Evolutionary conservation across 2,888 invertebrate species (phyloP), one percentile per base, ranked within the genome.

Genomic region (Orthosia gothica): DNA sequence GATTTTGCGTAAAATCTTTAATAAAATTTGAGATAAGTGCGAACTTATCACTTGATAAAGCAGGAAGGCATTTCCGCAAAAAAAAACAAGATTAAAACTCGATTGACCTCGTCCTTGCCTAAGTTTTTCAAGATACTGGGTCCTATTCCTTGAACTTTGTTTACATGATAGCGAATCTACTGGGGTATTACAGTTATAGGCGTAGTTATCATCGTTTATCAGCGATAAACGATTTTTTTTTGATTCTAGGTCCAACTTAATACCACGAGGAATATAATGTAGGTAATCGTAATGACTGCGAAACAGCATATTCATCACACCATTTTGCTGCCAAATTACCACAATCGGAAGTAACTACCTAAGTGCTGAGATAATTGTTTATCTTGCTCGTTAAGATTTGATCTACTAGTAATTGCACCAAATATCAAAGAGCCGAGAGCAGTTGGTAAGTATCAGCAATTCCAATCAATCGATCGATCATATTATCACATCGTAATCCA

Each of bases 371-470:
- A 32, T 70, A 52, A 0, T 16, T 57, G 61, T 32, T 57, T 49
- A 76, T 79, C 63, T 64, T 59, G 54, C 49, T 40, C 40, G 20
- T 73, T 59, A 54, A 18, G 45, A 64, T 80, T 54, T 49, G 65
- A 73, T 79, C 23, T 32, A n/a, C 12, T n/a, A 15, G 47, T 40
- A 52, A 54, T 54, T 23, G 5, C 16, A 45, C n/a, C 40, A 52
- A 63, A 64, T 26, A 80, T 74, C 54, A 76, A 76, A 59, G 81
- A 23, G 26, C 76, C 52, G 63, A 79, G 52, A 50, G 62, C 23
- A 79, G 47, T 52, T 20, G 26, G 80, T n/a, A 59, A 63, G 23
- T 40, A 76, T 80, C 74, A 80, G 40, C 5, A n/a, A 47, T n/a
- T 54, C n/a, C 15, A 64, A 70, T 75, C 20, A 16, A 59, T 18